A percentile compares a stretch with the other conserved stretches of the same genome.
These are phyloP conservation scores for Mythimna impura DNA, from an alignment of 2,888 invertebrate species.

Conservation along the genomic window DNA sequence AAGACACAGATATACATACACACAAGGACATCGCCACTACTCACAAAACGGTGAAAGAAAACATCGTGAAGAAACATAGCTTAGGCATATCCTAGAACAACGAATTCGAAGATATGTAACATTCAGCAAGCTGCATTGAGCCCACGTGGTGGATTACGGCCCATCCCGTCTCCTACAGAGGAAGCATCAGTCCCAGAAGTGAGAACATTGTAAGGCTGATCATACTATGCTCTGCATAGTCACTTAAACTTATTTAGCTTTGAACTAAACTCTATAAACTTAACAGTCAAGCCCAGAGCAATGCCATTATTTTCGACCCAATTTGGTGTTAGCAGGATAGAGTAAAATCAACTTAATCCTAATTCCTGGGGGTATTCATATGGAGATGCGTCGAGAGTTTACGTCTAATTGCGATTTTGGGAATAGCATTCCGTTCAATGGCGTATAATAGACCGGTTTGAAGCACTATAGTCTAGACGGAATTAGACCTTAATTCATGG, in stretches of 20 bases:
- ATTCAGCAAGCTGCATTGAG: no score
- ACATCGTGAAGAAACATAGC: no score
- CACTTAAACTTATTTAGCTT: conserved; percentile 9
- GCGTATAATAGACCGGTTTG: conserved; percentile 35
- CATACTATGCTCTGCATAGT: background rate
- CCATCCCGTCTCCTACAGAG: no score
- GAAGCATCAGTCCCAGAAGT: no score
- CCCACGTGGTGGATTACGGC: no score
- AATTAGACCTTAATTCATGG: conserved; percentile 32
- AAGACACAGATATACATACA: no score
- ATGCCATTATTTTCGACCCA: conserved; percentile 17
- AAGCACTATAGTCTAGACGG: conserved; percentile 12
- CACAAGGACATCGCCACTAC: no score
- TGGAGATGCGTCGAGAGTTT: conserved; percentile 56
- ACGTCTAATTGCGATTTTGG: conserved; percentile 63
- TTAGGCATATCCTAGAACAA: no score
- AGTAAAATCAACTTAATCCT: conserved; percentile 39
- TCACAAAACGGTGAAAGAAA: no score
- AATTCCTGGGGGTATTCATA: conserved; percentile 41
- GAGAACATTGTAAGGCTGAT: no score
- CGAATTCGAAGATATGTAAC: no score
- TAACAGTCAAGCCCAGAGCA: background rate
- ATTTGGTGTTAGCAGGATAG: conserved; percentile 41
- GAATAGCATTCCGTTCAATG: conserved; percentile 34
- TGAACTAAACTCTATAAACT: background rate